Base-by-base conservation (phyloP, 2,888 invertebrate genomes). In the Elysia crispata region DNA sequence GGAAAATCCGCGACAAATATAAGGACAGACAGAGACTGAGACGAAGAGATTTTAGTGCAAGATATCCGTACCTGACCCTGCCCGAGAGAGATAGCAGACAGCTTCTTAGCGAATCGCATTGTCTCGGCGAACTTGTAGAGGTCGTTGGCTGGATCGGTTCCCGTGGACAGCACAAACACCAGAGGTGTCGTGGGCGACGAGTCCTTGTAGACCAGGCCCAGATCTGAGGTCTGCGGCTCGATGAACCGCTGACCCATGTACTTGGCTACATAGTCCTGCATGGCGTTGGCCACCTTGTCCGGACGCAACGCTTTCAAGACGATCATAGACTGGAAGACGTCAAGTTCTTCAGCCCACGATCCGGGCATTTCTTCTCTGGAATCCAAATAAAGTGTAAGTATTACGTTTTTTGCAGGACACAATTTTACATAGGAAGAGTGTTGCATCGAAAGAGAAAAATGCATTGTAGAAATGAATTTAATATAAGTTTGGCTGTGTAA, bases 71-170 rank as follows among this genome's bases (percentile, higher is more conserved):
- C 91, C 91, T 97, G 97, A 0, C 97, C 97, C 91, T 97, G 97
- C 0, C 97, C 97, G 20, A 97, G 93, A 0, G 97, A 97, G 83
- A 97, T 96, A 83, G 96, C 95, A 88, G 94, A 95, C 88, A 97
- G 94, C 82, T 93, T 92, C 87, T 93, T 93, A 11, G 91, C 86
- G 85, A 93, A 92, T 85, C 92, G 50, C 96, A 92, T 91, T 82
- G 92, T 92, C 80, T 93, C 93, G 30, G 93, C 92, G 88, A 93
- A 93, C 86, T 93, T 93, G 87, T 92, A 91, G 54, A 93, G 88
- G 83, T 92, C 92, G 76, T 89, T 90, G 3, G 92, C 93, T 0
- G 93, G 93, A 85, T 93, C 93, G 11, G 93, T 92, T 13, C 93
- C 93, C 28, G 81, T 70, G 0, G 93, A 93, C 82, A 93, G 87